Evolutionary conservation across 2,113 vertebrate species (phyloP), one percentile per base, ranked within the genome.

Genomic region (Apeltes quadracus): DNA sequence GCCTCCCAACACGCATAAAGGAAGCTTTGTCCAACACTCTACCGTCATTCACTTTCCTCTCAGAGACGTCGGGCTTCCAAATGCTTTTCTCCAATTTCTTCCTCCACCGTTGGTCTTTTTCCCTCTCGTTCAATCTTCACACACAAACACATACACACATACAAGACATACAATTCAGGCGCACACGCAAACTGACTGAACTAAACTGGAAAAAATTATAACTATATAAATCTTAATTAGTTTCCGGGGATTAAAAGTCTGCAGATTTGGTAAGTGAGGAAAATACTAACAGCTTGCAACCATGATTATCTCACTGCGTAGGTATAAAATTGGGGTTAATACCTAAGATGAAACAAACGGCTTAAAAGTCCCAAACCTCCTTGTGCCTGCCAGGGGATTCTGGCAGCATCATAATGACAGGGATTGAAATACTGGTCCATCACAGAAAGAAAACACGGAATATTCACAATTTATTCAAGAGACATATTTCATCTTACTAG

Each of bases 211-310:
- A 4, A 87, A 89, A 90, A 85, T 76, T 70, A 86, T 91, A 86
- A 92, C 90, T 91, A 90, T 91, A 89, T 84, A 90, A 92, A 89
- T 90, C 89, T 88, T 93, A 93, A 93, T 93, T 93, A 93, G 90
- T 91, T 92, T 92, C 84, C 81, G 79, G 87, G 91, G 91, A 93
- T 93, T 93, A 93, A 87, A 92, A 87, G 84, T 89, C 82, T 89
- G 85, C 79, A 89, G 90, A 91, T 91, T 91, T 87, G 70, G 87
- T 82, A 78, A 87, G 87, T 82, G 86, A 89, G 85, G 87, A 81
- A 89, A 84, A 89, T 84, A 85, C 75, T 78, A 90, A 88, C 88
- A 87, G 88, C 87, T 89, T 90, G 89, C 86, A 84, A 88, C 82
- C 71, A 73, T 75, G 91, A 92, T 92, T 92, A 91, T 90, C 85